Conservation (phyloP, 64 coral and sea anemone genomes). For the Stichodactyla mertensii region DNA sequence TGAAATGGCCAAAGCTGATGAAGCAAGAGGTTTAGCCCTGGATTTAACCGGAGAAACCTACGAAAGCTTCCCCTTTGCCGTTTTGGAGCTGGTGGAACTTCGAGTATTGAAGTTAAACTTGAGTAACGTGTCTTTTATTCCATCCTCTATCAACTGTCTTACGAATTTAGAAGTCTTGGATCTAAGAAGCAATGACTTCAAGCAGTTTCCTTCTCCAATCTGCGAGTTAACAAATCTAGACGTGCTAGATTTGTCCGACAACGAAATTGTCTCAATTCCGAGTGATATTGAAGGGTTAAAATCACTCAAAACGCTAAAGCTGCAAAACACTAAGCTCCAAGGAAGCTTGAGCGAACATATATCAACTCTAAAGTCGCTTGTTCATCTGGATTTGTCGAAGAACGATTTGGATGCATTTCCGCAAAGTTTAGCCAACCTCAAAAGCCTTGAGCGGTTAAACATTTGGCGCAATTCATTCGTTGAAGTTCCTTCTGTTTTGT, state of each 20-base stretch:
- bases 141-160: background rate
- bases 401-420: constrained; percentile 19
- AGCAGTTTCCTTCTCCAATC: background rate
- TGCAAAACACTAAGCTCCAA: background rate
- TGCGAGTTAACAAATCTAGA: constrained; percentile 12
- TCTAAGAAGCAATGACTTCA: background rate
- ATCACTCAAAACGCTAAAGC: background rate
- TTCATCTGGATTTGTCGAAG: constrained; percentile 10
- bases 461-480: constrained; percentile 33
- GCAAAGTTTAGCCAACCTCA: constrained; percentile 1
- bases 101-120: background rate
- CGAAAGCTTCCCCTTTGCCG: background rate
- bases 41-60: background rate
- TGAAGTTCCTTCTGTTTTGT: constrained; percentile 16
- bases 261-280: background rate
- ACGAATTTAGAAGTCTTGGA: background rate
- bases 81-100: background rate
- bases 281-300: background rate
- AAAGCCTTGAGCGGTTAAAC: background rate
- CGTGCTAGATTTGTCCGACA: constrained; percentile 8
- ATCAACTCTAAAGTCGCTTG: constrained; percentile 9
- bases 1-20: background rate
- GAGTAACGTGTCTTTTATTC: constrained; percentile 3
- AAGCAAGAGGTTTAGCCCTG: background rate
- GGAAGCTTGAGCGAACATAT: constrained; percentile 10